These are phyloP conservation scores for Bubo scandiacus DNA, from an alignment of 2,113 vertebrate genomes.

Conservation along the genomic window DNA sequence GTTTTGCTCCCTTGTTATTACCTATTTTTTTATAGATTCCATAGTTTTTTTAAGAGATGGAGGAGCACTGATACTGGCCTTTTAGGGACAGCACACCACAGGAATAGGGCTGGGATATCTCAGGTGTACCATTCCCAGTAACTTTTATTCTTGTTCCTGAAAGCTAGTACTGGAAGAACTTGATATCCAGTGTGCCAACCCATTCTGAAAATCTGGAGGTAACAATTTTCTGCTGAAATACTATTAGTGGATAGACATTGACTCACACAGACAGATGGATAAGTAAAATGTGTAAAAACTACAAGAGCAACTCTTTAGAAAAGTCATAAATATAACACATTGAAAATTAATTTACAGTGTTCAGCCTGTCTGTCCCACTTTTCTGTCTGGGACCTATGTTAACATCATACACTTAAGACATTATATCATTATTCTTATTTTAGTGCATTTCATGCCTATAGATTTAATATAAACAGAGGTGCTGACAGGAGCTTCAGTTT, in stretches of 20 bases:
- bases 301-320: slow-evolving; percentile 10
- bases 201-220: neutral
- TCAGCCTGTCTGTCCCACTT: slow-evolving; percentile 35
- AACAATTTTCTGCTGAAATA: neutral
- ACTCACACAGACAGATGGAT: neutral
- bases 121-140: neutral
- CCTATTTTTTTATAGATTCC: neutral
- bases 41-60: neutral
- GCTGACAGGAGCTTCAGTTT: slow-evolving; percentile 77
- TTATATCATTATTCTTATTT: slow-evolving; percentile 69
- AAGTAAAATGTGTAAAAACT: neutral
- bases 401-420: slow-evolving; percentile 67
- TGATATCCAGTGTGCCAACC: neutral
- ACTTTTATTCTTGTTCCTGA: neutral
- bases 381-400: slow-evolving; percentile 43
- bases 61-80: neutral
- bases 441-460: slow-evolving; percentile 76
- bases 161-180: neutral
- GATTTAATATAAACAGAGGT: slow-evolving; percentile 78
- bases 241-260: neutral
- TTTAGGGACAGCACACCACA: neutral
- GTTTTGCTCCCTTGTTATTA: neutral
- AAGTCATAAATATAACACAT: slow-evolving; percentile 44
- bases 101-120: neutral
- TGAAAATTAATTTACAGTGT: slow-evolving; percentile 49